Evolutionary conservation across 2,113 vertebrate species (phyloP).

Genomic region (Bagarius yarrelli): DNA sequence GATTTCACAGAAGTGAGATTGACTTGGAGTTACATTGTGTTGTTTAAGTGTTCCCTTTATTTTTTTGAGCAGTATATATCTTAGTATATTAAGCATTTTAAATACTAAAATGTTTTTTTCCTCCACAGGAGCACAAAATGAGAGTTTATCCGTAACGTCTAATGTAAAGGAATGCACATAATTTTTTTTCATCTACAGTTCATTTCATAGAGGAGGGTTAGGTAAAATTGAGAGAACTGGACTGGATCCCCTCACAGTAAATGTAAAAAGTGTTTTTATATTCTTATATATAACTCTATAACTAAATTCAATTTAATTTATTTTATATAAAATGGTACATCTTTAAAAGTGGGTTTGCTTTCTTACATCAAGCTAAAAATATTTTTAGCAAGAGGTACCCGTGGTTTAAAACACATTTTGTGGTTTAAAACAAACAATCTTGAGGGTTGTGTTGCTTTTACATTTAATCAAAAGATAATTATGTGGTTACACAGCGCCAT

Average conservation of each 20-base stretch:
- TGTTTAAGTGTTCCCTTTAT: too few species aligned
- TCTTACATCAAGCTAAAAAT: background rate
- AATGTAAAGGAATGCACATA: background rate
- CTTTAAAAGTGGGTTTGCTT: background rate
- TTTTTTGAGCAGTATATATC: too few species aligned
- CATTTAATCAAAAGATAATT: background rate
- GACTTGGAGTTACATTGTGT: too few species aligned
- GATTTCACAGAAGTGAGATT: too few species aligned
- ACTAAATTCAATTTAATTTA: too few species aligned
- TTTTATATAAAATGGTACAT: background rate
- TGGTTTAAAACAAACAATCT: background rate
- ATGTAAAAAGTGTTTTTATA: too few species aligned
- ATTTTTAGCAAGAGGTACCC: background rate
- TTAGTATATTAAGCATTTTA: too few species aligned
- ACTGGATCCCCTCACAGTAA: background rate
- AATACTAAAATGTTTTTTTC: too few species aligned
- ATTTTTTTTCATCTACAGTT: background rate
- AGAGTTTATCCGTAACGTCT: background rate
- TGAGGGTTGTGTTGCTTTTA: background rate
- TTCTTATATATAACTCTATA: too few species aligned
- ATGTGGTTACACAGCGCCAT: background rate
- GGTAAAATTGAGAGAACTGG: background rate
- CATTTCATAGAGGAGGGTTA: background rate
- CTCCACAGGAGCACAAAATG: background rate
- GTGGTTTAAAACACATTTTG: too few species aligned